Base-by-base conservation (phyloP, 2,888 invertebrate genomes). In the Resseliella maxima region DNA sequence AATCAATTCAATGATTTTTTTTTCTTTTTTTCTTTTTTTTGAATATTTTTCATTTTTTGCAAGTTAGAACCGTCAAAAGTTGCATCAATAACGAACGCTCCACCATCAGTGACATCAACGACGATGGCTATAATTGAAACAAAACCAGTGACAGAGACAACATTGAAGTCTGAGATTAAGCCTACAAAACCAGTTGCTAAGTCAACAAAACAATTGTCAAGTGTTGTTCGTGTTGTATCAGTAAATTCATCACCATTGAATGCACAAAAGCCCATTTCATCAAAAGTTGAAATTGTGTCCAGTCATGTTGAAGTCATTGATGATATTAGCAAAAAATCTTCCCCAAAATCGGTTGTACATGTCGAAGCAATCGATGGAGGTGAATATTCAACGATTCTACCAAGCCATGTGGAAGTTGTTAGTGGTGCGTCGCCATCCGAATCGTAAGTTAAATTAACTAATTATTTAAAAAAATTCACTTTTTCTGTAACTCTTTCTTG, bases 221-320 rank as follows among this genome's bases (percentile, higher is more conserved):
- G 88, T 59, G 88, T 89, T 81, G 89, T 89, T 21, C 87, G 88
- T 85, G 88, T 88, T 5, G 85, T 88, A 83, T 31, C 83, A n/a
- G 87, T 88, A 46, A 88, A 87, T 85, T 45, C 87, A 12, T 15
- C 85, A 15, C 18, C 35, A 45, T 21, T 41, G 45, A 31, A 72
- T 31, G 41, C 85, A 45, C 31, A 31, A 50, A 50, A 46, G 27
- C 38, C 46, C 1, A 27, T 31, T 3, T 64, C 87, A 90, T 88
- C 87, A 88, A 31, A 92, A 89, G 91, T 92, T 54, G 92, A 92
- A 90, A 90, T 92, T 41, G 87, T 90, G n/a, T 89, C 90, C 27
- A 90, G 90, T 86, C 90, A 89, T 88, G 89, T 90, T 12, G 89
- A 90, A 88, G 89, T 90, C 24, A 88, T 88, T 41, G 86, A 85